Conservation (phyloP, 2,888 invertebrate species). For the Apocheima hispidaria region DNA sequence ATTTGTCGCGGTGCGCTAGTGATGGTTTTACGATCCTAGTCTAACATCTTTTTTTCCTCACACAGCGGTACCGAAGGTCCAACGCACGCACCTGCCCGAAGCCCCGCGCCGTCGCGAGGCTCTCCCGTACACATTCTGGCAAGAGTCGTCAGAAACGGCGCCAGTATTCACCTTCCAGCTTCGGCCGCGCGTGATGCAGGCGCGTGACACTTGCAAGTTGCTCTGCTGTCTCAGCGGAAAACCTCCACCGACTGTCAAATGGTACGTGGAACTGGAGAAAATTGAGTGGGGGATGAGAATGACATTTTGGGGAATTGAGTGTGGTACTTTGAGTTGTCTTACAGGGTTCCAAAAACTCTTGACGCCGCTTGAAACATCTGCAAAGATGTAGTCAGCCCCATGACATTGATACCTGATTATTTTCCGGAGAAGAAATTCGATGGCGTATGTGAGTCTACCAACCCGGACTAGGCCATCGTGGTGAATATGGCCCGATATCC, state of each 20-base stretch:
- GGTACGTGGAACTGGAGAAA: slow-evolving; percentile 75
- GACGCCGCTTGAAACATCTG: too few species aligned
- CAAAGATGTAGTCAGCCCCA: too few species aligned
- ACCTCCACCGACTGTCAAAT: slow-evolving; percentile 96
- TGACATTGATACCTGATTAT: too few species aligned
- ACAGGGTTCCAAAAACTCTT: too few species aligned
- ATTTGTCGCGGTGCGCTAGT: too few species aligned
- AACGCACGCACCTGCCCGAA: slow-evolving; percentile 90
- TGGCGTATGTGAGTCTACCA: too few species aligned
- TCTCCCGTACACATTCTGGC: slow-evolving; percentile 95
- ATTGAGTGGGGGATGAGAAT: background rate
- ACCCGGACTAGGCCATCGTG: too few species aligned
- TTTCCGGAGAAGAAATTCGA: too few species aligned
- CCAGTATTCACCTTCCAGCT: slow-evolving; percentile 99
- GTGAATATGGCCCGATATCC: too few species aligned
- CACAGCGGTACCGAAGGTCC: slow-evolving; percentile 92
- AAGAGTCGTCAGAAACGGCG: slow-evolving; percentile 96
- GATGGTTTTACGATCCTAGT: too few species aligned
- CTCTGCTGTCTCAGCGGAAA: slow-evolving; percentile 98
- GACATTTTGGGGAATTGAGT: too few species aligned
- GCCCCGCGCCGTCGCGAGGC: slow-evolving; percentile 93
- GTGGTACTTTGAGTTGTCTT: too few species aligned
- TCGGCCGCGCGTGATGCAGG: slow-evolving; percentile 99
- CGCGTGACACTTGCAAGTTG: slow-evolving; percentile 97
- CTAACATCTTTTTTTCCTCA: slow-evolving; percentile 29